phyloP scores from a whole-genome alignment of 2,797 vertebrate species.

The Etheostoma perlongum region DNA sequence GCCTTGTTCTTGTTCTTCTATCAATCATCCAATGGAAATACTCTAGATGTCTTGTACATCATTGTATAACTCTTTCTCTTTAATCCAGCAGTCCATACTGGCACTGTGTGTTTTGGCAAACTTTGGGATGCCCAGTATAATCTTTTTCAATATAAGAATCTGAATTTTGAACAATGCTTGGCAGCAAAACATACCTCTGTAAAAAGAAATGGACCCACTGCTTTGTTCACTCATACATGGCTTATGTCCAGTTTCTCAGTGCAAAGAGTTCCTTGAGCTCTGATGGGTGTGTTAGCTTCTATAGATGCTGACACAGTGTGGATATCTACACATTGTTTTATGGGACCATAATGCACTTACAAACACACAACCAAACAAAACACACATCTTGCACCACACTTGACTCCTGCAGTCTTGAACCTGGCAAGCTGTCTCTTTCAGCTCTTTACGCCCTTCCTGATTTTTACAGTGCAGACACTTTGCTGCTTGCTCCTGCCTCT shows the following conservation, averaged over 20 bases:
- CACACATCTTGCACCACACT: slow-evolving; percentile 36
- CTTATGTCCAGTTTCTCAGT: slow-evolving; percentile 24
- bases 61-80: not conserved
- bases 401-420: slow-evolving; percentile 41
- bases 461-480: no score
- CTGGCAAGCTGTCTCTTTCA: slow-evolving; percentile 54
- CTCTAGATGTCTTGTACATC: not conserved
- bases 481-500: no score
- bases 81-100: not conserved
- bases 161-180: slow-evolving; percentile 31
- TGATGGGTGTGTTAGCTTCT: slow-evolving; percentile 16
- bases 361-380: slow-evolving; percentile 18
- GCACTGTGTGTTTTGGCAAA: slow-evolving; percentile 1
- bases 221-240: slow-evolving; percentile 18
- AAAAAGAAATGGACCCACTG: slow-evolving; percentile 2
- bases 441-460: slow-evolving; percentile 12
- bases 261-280: slow-evolving; percentile 18
- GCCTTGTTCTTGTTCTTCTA: not conserved
- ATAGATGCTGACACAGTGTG: slow-evolving; percentile 3
- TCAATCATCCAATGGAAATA: slow-evolving; percentile 7
- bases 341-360: slow-evolving; percentile 2
- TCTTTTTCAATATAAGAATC: not conserved
- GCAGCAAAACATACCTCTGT: slow-evolving; percentile 12
- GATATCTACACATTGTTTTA: slow-evolving; percentile 27
- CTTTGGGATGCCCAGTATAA: not conserved